Conservation (phyloP, 2,888 invertebrate species). For the Cataglyphis livida region DNA sequence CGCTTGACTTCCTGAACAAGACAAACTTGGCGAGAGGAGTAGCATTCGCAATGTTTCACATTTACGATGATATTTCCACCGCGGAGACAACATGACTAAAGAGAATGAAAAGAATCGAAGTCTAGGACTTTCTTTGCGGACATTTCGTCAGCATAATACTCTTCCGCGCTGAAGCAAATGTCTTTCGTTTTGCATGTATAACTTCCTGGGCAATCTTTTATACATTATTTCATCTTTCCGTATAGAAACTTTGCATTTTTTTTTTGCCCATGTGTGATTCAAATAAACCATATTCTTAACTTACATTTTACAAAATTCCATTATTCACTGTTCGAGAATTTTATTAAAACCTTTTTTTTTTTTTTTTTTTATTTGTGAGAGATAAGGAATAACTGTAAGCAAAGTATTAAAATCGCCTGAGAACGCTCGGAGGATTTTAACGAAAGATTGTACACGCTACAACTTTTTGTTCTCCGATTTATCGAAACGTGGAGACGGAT, state of each 20-base stretch:
- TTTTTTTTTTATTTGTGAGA: background rate
- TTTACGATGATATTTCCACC: conserved; percentile 9
- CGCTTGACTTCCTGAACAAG: conserved; percentile 32
- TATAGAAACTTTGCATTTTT: no score
- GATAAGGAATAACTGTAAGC: background rate
- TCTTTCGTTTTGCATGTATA: conserved; percentile 42
- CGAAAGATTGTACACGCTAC: background rate
- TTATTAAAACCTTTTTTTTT: background rate
- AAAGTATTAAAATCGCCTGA: background rate
- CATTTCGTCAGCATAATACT: background rate
- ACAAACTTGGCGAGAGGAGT: conserved; percentile 14
- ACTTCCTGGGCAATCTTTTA: conserved; percentile 60
- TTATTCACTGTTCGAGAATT: background rate
- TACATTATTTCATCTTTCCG: conserved; percentile 55
- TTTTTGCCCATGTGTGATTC: background rate
- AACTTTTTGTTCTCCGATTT: conserved; percentile 12
- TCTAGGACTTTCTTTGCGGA: background rate
- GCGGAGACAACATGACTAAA: background rate
- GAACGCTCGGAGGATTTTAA: conserved; percentile 20
- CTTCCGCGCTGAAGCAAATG: background rate
- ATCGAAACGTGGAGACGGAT: conserved; percentile 25
- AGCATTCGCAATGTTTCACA: conserved; percentile 5
- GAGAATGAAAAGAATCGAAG: conserved; percentile 29
- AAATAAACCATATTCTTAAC: background rate
- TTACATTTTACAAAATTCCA: background rate